A percentile compares a stretch with the other conserved stretches of the same genome.
Conservation (phyloP, 1,140 invertebrate species). For the Potamilus streckersoni region DNA sequence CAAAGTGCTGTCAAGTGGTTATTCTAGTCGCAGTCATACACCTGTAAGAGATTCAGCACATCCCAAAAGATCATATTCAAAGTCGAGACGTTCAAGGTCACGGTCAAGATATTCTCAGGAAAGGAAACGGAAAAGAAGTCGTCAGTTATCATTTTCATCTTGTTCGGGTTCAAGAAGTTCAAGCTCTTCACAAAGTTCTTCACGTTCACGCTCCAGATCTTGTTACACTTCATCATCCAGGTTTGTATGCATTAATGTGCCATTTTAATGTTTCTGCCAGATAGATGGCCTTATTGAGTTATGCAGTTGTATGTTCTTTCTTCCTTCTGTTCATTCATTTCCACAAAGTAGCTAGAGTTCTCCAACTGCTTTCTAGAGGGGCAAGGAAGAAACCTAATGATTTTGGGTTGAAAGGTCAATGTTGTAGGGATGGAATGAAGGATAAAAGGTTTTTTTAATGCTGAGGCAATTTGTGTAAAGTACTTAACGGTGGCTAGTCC, state of each 20-base stretch:
- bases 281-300: too few species aligned
- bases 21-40: slow-evolving; percentile 35
- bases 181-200: slow-evolving; percentile 2
- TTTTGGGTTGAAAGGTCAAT: too few species aligned
- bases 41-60: slow-evolving; percentile 2
- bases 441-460: too few species aligned
- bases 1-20: slow-evolving; percentile 33
- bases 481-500: too few species aligned
- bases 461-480: too few species aligned
- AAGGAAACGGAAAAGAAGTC: slow-evolving; percentile 17
- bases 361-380: not conserved
- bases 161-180: slow-evolving; percentile 36
- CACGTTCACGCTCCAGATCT: not conserved
- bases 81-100: slow-evolving; percentile 36
- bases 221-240: not conserved
- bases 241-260: not conserved
- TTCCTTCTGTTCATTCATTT: not conserved
- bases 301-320: not conserved
- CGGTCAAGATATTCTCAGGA: slow-evolving; percentile 63
- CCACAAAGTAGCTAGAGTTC: not conserved
- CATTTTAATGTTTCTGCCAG: not conserved
- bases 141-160: slow-evolving; percentile 34
- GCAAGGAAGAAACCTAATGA: too few species aligned
- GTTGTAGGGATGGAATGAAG: too few species aligned
- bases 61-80: slow-evolving; percentile 25